Evolutionary conservation across 2,888 invertebrate genomes (phyloP).

Genomic region (Plemyria rubiginata): DNA sequence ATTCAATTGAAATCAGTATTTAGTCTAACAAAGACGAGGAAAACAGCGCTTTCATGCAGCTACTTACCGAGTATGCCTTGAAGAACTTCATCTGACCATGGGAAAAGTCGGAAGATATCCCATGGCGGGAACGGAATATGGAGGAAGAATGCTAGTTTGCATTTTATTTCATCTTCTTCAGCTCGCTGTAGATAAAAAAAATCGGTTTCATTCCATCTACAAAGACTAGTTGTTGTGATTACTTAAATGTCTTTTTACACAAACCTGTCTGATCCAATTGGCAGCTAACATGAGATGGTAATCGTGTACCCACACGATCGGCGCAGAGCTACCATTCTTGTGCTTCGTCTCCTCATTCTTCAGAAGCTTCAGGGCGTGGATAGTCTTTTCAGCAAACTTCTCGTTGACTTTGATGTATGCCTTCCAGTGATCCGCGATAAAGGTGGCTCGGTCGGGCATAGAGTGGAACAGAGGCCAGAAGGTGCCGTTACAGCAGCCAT

Average conservation of each 20-base stretch:
- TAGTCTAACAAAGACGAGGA: constrained; percentile 9
- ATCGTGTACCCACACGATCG: constrained; percentile 97
- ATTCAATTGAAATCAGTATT: constrained; percentile 6
- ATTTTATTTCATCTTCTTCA: constrained; percentile 90
- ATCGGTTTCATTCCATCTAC: neutral
- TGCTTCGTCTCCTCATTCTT: constrained; percentile 72
- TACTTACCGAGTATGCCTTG: constrained; percentile 93
- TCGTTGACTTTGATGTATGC: constrained; percentile 93
- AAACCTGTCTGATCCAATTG: constrained; percentile 93
- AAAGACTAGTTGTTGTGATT: neutral
- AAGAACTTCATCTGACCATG: constrained; percentile 97
- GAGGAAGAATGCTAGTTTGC: constrained; percentile 95
- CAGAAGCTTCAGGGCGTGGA: constrained; percentile 86
- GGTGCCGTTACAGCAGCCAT: constrained; percentile 96
- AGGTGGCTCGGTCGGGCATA: constrained; percentile 95
- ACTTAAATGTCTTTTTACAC: constrained; percentile 21
- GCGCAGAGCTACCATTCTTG: constrained; percentile 76
- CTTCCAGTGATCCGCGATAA: constrained; percentile 92
- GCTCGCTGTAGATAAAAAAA: constrained; percentile 80
- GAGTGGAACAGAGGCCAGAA: constrained; percentile 97
- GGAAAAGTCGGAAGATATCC: constrained; percentile 95
- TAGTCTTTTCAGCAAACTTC: constrained; percentile 92
- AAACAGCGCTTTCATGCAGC: neutral
- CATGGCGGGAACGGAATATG: constrained; percentile 98
- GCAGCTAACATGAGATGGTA: constrained; percentile 97